Evolutionary conservation across 2,888 invertebrate genomes (phyloP).

Genomic region (Chymomyza caudatula): DNA sequence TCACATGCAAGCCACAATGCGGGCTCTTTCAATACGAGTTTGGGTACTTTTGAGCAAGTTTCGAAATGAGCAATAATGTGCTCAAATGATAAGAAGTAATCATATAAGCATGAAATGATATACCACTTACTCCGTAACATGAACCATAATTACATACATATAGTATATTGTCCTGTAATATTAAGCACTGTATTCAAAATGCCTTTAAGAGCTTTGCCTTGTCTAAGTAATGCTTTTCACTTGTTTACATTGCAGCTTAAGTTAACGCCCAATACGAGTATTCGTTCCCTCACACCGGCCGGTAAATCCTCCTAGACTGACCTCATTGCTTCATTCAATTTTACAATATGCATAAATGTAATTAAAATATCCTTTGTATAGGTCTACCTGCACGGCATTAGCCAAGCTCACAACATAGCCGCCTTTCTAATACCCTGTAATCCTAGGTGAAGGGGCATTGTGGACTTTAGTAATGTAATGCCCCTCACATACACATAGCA

Average conservation of each 20-base stretch:
- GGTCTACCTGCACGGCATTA: slow-evolving; percentile 60
- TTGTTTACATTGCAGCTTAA: slow-evolving; percentile 63
- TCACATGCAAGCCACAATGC: not conserved
- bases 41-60: not conserved
- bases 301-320: not conserved
- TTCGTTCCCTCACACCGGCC: not conserved
- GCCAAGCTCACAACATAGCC: slow-evolving; percentile 48
- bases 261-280: slow-evolving; percentile 11
- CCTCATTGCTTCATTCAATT: slow-evolving; percentile 62
- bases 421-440: slow-evolving; percentile 25
- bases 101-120: slow-evolving; percentile 25
- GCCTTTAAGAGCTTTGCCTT: slow-evolving; percentile 41
- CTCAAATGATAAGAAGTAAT: slow-evolving; percentile 21
- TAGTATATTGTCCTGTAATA: not conserved
- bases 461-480: too few relatives aligned
- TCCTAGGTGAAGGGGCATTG: too few relatives aligned
- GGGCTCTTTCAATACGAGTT: not conserved
- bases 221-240: slow-evolving; percentile 56
- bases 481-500: too few relatives aligned
- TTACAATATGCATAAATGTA: slow-evolving; percentile 67
- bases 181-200: slow-evolving; percentile 12
- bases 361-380: slow-evolving; percentile 66
- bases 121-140: too few relatives aligned
- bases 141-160: too few relatives aligned
- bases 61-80: slow-evolving; percentile 40